Evolutionary conservation across 1,140 invertebrate species (phyloP), one percentile per base, ranked within the genome.

Genomic region (Homalodisca vitripennis): DNA sequence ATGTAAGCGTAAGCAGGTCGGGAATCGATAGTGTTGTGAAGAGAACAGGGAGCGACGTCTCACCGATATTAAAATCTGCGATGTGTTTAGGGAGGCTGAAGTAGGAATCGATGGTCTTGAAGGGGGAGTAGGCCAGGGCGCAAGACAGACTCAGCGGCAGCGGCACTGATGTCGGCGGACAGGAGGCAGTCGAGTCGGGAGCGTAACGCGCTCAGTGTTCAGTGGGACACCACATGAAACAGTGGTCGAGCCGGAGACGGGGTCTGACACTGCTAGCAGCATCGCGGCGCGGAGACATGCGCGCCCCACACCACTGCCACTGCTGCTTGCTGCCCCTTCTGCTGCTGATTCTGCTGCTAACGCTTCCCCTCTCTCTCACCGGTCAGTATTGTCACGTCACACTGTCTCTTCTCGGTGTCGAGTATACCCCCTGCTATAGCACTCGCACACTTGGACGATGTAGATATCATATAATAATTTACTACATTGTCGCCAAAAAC

Each of bases 41-140:
- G n/a, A n/a, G n/a, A n/a, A n/a, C n/a, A n/a, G n/a, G n/a, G n/a
- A n/a, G n/a, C n/a, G n/a, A n/a, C 48, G 48, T 51, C 48, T 51
- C 48, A 51, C 48, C 17, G 48, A 51, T 51, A 51, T 51, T 51
- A 51, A 51, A 51, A 51, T 51, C 48, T 51, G 48, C 48, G 48
- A 51, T 51, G 48, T 51, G 48, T 51, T 51, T 51, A 51, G 48
- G 48, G 48, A 51, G 48, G 48, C 48, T 51, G 48, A 51, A 51
- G 48, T 51, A 51, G 48, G 48, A 51, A 51, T 51, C 48, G 48
- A 51, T 51, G 48, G 48, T 51, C 48, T 51, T 51, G 34, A 41
- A 41, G 48, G 22, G 48, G 3, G 48, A 3, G 3, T n/a, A n/a
- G 3, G 48, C 14, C 6, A 20, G 3, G 48, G 48, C 17, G 48